These are phyloP conservation scores for Rhipidura dahli DNA, from an alignment of 2,113 vertebrate genomes.

Conservation along the genomic window DNA sequence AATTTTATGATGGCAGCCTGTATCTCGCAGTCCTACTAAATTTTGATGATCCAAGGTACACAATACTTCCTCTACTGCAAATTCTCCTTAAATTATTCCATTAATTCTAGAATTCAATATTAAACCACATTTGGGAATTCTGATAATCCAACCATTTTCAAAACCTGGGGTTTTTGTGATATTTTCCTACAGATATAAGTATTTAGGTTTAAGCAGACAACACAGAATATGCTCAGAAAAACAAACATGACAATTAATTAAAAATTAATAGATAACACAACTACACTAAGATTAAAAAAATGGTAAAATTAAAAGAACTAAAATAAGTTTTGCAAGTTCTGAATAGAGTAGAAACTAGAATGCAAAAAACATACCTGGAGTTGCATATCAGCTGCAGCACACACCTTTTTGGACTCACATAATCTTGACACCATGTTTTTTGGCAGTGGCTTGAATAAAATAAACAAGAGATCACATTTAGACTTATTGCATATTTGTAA, in stretches of 20 bases:
- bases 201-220: not conserved
- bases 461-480: not conserved
- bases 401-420: constrained; percentile 95
- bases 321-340: not conserved
- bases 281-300: too few relatives aligned
- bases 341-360: not conserved
- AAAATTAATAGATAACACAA: too few relatives aligned
- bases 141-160: not conserved
- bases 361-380: constrained; percentile 83
- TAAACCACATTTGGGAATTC: not conserved
- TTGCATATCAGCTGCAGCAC: constrained; percentile 93
- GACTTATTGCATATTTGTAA: not conserved
- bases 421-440: constrained; percentile 92
- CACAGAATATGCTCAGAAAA: not conserved
- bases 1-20: not conserved
- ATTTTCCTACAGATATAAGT: not conserved
- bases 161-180: not conserved
- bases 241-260: not conserved
- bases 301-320: not conserved
- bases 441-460: constrained; percentile 80
- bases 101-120: not conserved
- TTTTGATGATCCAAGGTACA: not conserved
- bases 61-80: not conserved
- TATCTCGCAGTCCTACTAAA: not conserved
- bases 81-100: not conserved